Conservation (phyloP, 2,113 vertebrate genomes). For the Pluvianellus socialis region DNA sequence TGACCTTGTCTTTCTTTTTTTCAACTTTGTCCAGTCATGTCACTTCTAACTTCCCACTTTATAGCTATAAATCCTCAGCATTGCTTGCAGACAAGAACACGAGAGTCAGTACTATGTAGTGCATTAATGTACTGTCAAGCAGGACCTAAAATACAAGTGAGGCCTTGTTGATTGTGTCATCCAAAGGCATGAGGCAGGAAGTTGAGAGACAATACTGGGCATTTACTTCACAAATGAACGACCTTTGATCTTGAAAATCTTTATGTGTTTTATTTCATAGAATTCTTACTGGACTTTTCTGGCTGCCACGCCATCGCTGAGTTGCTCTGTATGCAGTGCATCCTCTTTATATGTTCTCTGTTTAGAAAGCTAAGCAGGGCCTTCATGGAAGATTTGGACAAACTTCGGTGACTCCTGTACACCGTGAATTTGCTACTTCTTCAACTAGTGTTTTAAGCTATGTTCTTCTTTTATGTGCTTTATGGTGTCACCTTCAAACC, state of each 20-base stretch:
- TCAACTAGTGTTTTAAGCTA: not conserved
- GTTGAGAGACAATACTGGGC: not conserved
- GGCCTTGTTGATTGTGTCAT: slow-evolving; percentile 51
- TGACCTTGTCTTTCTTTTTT: slow-evolving; percentile 6
- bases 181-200: slow-evolving; percentile 50
- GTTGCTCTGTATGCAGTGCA: not conserved
- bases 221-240: slow-evolving; percentile 30
- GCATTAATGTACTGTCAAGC: slow-evolving; percentile 6
- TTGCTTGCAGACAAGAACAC: not conserved
- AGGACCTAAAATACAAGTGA: slow-evolving; percentile 14
- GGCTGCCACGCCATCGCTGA: not conserved
- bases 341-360: not conserved
- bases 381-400: not conserved
- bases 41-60: not conserved
- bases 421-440: not conserved
- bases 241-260: slow-evolving; percentile 41
- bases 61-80: slow-evolving; percentile 5
- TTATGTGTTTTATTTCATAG: not conserved
- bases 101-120: not conserved
- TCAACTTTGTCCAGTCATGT: not conserved
- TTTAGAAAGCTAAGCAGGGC: not conserved
- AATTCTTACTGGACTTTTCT: not conserved
- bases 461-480: not conserved
- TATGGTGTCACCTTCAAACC: slow-evolving; percentile 21
- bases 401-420: not conserved